Evolutionary conservation across 2,113 vertebrate species (phyloP), one percentile per base, ranked within the genome.

Genomic region (Peromyscus californicus): DNA sequence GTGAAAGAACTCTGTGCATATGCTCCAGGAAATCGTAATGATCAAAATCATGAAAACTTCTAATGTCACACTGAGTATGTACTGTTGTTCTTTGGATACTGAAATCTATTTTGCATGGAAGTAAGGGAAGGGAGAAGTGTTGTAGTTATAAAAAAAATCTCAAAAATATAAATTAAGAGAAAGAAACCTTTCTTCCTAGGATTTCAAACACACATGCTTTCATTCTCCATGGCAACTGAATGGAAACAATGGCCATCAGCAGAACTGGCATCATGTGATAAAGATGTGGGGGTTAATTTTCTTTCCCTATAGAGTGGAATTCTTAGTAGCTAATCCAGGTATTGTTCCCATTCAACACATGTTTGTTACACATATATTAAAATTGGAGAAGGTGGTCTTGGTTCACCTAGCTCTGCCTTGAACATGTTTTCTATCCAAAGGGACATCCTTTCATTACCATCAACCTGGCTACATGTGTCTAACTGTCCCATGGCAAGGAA

Each of bases 181-280:
- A 80, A 10, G 42, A 67, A 42, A 8, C 1, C 48, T 91, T 94
- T 96, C 54, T 95, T 59, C 31, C 13, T 13, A 36, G 72, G 87
- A 36, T 17, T 4, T 83, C 74, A 86, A 72, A 72, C 67, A 93
- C 79, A 54, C 33, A 39, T 63, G 31, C 17, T 90, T 9, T 92
- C 33, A 42, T 90, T 97, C 82, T 91, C 88, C 72, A 84, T 94
- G 92, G 88, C 31, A 96, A 94, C 65, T 36, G 65, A 69, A 89
- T 95, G 80, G 19, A 78, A 95, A 95, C 65, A 94, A 91, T 21
- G 48, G 70, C 33, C 13, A 19, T 54, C 2, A 70, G 9, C 36
- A 57, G 87, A 93, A 82, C 48, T 72, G 83, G 67, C 84, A 42
- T 89, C 70, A 31, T 45, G 24, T 51, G 57, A 3, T 54, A 17